Base-by-base conservation (phyloP, 2,888 invertebrate genomes). In the Mesorhabditis belari region DNA sequence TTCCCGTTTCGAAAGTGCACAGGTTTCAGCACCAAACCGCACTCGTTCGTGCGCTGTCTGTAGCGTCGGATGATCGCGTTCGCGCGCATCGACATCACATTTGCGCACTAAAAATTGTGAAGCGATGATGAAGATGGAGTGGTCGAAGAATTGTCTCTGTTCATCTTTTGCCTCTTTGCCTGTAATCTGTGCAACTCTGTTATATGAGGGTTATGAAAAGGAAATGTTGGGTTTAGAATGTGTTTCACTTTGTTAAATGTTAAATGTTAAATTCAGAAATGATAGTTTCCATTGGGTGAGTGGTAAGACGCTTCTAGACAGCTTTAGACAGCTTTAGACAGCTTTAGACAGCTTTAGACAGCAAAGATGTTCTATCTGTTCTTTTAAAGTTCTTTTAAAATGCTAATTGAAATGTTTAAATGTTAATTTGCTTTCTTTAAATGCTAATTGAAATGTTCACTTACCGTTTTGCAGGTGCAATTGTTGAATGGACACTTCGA, bases 61-160 rank as follows among this genome's bases (percentile, higher is more conserved):
- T 79, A 79, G 35, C 79, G 71, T 9, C 79, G 62, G 56, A 79
- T 79, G 63, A 79, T 79, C 5, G 79, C 79, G 58, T 80, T 79
- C 25, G 79, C 79, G 24, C 79, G 65, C 77, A 79, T 77, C 23
- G 73, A 72, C 79, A 79, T 79, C 61, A 79, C 79, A 62, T 79
- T 79, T 4, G 76, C 66, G 64, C 79, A 79, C 73, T 75, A 58
- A 51, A 75, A 66, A 23, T 25, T n/a, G n/a, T n/a, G n/a, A n/a
- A n/a, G n/a, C n/a, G n/a, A n/a, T n/a, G n/a, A n/a, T n/a, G n/a
- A n/a, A n/a, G n/a, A n/a, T n/a, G n/a, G n/a, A n/a, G n/a, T n/a
- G n/a, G n/a, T n/a, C n/a, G n/a, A n/a, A n/a, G n/a, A n/a, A n/a
- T n/a, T n/a, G n/a, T n/a, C n/a, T n/a, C n/a, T n/a, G n/a, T n/a